Conservation (phyloP, 1,140 invertebrate species). For the Gonioctena quinquepunctata region DNA sequence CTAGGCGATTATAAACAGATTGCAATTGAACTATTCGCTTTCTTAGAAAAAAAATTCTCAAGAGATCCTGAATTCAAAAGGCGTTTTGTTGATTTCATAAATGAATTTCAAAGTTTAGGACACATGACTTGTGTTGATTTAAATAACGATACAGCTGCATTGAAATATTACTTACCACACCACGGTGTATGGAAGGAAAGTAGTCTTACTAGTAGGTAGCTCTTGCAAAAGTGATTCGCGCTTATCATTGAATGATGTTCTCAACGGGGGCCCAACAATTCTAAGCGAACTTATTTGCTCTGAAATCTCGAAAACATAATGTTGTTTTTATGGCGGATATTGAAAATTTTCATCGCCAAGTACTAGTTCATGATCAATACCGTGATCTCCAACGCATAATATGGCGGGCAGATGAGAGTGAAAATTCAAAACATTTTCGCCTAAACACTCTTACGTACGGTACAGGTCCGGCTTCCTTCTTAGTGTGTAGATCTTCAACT, state of each 20-base stretch:
- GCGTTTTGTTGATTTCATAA: not conserved
- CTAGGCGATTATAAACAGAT: not conserved
- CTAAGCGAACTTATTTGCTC: too few relatives aligned
- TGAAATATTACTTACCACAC: not conserved
- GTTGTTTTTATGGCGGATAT: too few relatives aligned
- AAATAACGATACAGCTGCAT: not conserved
- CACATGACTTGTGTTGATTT: not conserved
- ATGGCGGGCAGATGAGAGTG: constrained; percentile 16
- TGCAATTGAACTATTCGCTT: not conserved
- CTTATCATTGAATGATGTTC: not conserved
- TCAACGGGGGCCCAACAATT: too few relatives aligned
- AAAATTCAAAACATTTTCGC: constrained; percentile 22
- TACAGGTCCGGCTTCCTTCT: constrained; percentile 40
- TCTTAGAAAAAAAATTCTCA: not conserved
- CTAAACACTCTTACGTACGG: constrained; percentile 39
- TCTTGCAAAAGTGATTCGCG: too few relatives aligned
- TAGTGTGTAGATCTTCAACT: constrained; percentile 6
- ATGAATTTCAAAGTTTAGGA: not conserved
- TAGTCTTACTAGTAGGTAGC: not conserved
- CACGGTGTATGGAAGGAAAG: not conserved
- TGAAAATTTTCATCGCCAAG: too few relatives aligned
- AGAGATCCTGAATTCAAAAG: not conserved
- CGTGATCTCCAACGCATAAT: constrained; percentile 27
- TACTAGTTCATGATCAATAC: not conserved
- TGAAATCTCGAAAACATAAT: too few relatives aligned